phyloP scores from a whole-genome alignment of 1,140 invertebrate genomes.

The Ericerus pela region DNA sequence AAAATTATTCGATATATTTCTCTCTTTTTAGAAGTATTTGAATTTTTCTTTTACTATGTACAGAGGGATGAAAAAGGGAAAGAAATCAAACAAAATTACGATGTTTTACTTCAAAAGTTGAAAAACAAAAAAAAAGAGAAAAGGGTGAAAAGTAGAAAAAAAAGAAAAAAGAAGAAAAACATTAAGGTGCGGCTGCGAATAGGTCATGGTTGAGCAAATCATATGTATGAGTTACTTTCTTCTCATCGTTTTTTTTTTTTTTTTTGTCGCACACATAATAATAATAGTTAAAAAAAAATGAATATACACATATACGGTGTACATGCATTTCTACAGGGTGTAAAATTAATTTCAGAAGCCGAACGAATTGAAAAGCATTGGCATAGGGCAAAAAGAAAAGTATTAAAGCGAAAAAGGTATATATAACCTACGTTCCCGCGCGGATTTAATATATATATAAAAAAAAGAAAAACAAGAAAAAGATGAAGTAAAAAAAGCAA shows the following conservation, averaged over 20 bases:
- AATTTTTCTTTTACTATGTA: no score
- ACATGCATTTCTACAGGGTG: conserved; percentile 10
- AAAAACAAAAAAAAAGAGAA: no score
- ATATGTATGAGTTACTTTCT: no score
- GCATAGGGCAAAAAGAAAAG: conserved; percentile 1
- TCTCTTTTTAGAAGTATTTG: no score
- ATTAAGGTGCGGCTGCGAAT: no score
- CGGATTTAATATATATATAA: not conserved
- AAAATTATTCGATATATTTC: no score
- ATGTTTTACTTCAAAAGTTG: no score
- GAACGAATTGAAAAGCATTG: not conserved
- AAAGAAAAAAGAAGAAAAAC: no score
- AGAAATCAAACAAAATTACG: no score
- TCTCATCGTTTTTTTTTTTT: not conserved
- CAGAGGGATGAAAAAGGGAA: no score
- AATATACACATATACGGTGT: conserved; percentile 5
- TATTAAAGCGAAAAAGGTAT: conserved; percentile 5
- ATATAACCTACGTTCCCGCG: not conserved
- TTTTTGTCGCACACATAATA: not conserved
- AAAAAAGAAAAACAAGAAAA: not conserved
- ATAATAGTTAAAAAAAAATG: not conserved
- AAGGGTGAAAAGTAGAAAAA: no score
- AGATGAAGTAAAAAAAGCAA: no score
- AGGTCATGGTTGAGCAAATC: conserved; percentile 8
- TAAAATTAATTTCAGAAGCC: conserved; percentile 12